Conservation (phyloP, 2,888 invertebrate species). For the Tridacna crocea region DNA sequence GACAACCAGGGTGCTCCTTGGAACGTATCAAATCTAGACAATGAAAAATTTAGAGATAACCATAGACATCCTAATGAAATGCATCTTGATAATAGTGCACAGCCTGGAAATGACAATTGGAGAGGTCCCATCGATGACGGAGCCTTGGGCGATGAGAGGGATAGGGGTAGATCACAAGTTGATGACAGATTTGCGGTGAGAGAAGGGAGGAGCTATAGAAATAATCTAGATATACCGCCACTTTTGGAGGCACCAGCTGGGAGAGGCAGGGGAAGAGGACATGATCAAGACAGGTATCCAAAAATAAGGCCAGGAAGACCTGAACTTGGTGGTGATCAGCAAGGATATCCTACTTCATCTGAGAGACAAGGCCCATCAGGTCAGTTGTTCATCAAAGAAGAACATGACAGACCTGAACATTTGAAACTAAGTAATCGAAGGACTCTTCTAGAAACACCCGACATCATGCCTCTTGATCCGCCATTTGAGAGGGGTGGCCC, state of each 20-base stretch:
- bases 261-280: neutral
- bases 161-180: neutral
- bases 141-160: neutral
- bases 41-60: neutral
- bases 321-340: slow-evolving; percentile 10
- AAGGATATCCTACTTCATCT: neutral
- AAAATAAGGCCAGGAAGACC: slow-evolving; percentile 5
- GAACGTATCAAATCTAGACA: neutral
- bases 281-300: neutral
- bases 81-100: neutral
- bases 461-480: slow-evolving; percentile 14
- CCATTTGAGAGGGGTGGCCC: neutral
- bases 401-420: neutral
- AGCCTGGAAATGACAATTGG: slow-evolving; percentile 11
- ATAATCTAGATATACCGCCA: neutral
- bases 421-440: neutral
- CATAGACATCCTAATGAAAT: neutral
- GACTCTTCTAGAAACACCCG: slow-evolving; percentile 5
- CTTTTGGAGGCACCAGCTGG: neutral
- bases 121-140: neutral
- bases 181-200: neutral
- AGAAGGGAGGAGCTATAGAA: neutral
- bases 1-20: neutral
- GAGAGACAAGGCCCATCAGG: slow-evolving; percentile 18
- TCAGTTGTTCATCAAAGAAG: neutral